Evolutionary conservation across 2,113 vertebrate species (phyloP), one percentile per base, ranked within the genome.

Genomic region (Gallinago paraguaiae): DNA sequence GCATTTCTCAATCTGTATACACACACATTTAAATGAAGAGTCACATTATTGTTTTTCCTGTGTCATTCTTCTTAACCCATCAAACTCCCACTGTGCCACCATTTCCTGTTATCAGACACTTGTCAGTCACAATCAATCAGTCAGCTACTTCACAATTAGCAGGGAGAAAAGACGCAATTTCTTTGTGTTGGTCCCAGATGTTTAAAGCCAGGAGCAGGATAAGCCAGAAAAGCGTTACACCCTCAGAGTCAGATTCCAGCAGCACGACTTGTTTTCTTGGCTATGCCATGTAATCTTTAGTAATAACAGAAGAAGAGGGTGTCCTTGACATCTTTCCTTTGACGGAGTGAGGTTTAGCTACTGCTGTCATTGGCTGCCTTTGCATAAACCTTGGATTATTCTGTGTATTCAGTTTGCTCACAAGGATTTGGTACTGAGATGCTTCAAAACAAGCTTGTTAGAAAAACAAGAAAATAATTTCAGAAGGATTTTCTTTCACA

Each of bases 31-130:
- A 79, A 86, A 89, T 43, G 61, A 94, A 90, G 69, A 85, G 70
- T 79, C 46, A 45, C 35, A 24, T 83, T 22, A 8, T 45, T 71
- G 56, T 13, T 74, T 95, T 94, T 86, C 92, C 43, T 86, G 79
- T 45, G 46, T 93, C 61, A 68, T 75, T 59, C 41, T 80, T 90
- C 78, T 93, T 90, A 88, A 95, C 51, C 64, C 41, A 92, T 82
- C 1, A 0, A 88, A 56, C 61, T 87, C 90, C 77, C 28, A 9
- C 81, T 0, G 4, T 75, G 83, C 41, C 0, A 2, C 71, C 4
- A 13, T 93, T 96, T 97, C 88, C 86, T 91, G 59, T 79, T 94
- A 89, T 94, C 86, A 95, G 72, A 70, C 74, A 86, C 86, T 94
- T 90, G 80, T 79, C 93, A 95, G 86, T 93, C 67, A 75, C 77